These are phyloP conservation scores for Dorcus hopei DNA, from an alignment of 2,888 invertebrate genomes.

Conservation along the genomic window DNA sequence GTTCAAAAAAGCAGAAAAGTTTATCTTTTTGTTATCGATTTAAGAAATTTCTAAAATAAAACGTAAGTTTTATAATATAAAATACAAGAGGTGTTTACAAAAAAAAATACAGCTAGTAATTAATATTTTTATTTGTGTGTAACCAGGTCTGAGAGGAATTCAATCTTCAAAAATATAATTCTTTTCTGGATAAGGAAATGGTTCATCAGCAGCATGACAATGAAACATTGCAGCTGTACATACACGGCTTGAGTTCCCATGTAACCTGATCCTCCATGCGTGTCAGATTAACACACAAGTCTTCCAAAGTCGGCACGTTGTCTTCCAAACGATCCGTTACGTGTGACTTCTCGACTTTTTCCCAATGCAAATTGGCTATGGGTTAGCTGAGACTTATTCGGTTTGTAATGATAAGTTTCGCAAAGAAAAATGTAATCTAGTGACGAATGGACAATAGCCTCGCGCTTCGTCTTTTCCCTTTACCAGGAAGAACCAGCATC, in stretches of 20 bases:
- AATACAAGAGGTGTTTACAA: too few relatives aligned
- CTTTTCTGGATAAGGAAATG: conserved; percentile 62
- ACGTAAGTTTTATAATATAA: too few relatives aligned
- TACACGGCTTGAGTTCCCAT: conserved; percentile 73
- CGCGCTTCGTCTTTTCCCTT: conserved; percentile 67
- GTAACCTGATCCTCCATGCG: conserved; percentile 75
- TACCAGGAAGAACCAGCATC: conserved; percentile 76
- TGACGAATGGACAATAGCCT: conserved; percentile 69
- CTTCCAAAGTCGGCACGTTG: conserved; percentile 76
- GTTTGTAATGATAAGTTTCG: conserved; percentile 64
- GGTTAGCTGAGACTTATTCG: conserved; percentile 63
- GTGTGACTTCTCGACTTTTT: conserved; percentile 78
- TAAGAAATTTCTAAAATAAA: too few relatives aligned
- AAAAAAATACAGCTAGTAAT: too few relatives aligned
- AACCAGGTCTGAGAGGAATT: too few relatives aligned
- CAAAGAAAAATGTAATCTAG: conserved; percentile 68
- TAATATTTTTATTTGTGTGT: too few relatives aligned
- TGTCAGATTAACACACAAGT: conserved; percentile 78
- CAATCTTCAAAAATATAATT: too few relatives aligned
- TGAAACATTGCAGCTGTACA: conserved; percentile 65
- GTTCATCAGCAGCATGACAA: conserved; percentile 67
- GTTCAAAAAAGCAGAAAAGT: too few relatives aligned
- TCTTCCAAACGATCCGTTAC: conserved; percentile 65
- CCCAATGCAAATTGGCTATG: conserved; percentile 68
- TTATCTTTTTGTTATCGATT: too few relatives aligned